These are phyloP conservation scores for Salminus brasiliensis DNA, from an alignment of 2,113 vertebrate species.

Conservation along the genomic window DNA sequence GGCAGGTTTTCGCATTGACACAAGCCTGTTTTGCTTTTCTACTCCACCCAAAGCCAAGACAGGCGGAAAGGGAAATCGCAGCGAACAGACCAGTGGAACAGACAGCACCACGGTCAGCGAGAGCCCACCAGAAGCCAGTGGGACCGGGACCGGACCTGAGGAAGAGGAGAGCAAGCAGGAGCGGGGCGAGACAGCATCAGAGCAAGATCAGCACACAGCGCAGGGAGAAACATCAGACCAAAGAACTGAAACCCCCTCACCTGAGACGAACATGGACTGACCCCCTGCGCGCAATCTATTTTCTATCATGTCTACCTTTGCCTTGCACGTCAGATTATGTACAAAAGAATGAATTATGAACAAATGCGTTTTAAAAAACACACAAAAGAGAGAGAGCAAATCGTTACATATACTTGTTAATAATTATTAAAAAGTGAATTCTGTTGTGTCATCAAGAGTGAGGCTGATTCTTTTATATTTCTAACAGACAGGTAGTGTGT, in stretches of 20 bases:
- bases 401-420: conserved; percentile 76
- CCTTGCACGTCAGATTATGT: conserved; percentile 79
- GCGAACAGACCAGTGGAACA: conserved; percentile 19
- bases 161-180: conserved; percentile 58
- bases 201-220: conserved; percentile 64
- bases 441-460: conserved; percentile 65
- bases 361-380: conserved; percentile 62
- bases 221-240: conserved; percentile 70
- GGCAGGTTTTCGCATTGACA: neutral
- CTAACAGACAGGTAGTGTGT: no score
- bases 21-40: conserved; percentile 8
- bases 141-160: neutral
- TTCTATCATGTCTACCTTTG: conserved; percentile 76
- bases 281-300: conserved; percentile 66
- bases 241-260: conserved; percentile 73
- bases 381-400: conserved; percentile 70
- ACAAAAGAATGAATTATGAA: conserved; percentile 69
- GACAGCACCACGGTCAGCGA: conserved; percentile 44
- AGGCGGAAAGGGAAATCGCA: conserved; percentile 31
- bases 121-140: conserved; percentile 51
- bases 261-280: conserved; percentile 65
- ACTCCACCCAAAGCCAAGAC: conserved; percentile 47
- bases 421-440: conserved; percentile 73
- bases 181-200: conserved; percentile 46
- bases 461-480: conserved; percentile 40